Conservation (phyloP, 2,888 invertebrate genomes). For the Eutolmus rufibarbis region DNA sequence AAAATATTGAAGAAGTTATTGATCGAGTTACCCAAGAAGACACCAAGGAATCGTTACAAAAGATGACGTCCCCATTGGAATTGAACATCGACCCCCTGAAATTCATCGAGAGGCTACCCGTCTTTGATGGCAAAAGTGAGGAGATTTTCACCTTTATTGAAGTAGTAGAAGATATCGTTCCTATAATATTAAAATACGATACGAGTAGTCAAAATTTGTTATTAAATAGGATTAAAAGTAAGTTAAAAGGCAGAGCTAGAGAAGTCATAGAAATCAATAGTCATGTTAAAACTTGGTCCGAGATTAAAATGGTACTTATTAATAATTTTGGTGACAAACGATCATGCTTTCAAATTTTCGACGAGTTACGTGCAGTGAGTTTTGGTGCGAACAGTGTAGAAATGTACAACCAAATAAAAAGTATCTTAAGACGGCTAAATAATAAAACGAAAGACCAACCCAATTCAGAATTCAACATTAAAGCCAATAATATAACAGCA, state of each 20-base stretch:
- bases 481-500: background rate
- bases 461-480: background rate
- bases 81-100: slow-evolving; percentile 33
- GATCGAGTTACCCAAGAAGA: background rate
- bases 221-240: slow-evolving; percentile 41
- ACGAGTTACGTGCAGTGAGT: slow-evolving; percentile 21
- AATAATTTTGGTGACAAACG: slow-evolving; percentile 40
- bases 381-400: slow-evolving; percentile 33
- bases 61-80: background rate
- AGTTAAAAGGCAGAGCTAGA: slow-evolving; percentile 30
- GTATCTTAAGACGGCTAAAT: slow-evolving; percentile 30
- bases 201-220: background rate
- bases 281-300: slow-evolving; percentile 33
- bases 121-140: slow-evolving; percentile 19
- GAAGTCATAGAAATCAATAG: slow-evolving; percentile 43
- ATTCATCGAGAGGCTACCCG: slow-evolving; percentile 24
- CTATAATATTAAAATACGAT: slow-evolving; percentile 22
- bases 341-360: slow-evolving; percentile 14
- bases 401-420: slow-evolving; percentile 36
- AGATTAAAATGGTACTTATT: slow-evolving; percentile 27
- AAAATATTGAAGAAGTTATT: background rate
- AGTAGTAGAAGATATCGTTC: slow-evolving; percentile 29
- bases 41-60: background rate
- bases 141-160: slow-evolving; percentile 32
- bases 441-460: slow-evolving; percentile 36